phyloP scores from a whole-genome alignment of 2,113 vertebrate genomes.

The Sinocyclocheilus rhinocerous region DNA sequence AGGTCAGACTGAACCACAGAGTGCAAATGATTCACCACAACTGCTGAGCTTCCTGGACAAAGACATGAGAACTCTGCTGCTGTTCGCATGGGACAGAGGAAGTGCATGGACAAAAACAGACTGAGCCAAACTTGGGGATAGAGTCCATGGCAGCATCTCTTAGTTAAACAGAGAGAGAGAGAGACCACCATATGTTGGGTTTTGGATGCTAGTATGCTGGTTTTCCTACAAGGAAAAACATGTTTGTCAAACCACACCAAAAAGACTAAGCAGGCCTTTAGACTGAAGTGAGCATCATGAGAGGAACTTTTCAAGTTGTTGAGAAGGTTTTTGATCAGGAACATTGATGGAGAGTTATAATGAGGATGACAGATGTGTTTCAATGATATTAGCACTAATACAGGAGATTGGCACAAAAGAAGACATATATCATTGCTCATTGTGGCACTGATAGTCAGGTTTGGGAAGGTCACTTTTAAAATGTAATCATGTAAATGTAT shows the following conservation, averaged over 20 bases:
- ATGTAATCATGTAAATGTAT: no score
- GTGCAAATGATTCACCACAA: conserved; percentile 2
- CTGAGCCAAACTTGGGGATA: conserved; percentile 24
- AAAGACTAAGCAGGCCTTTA: neutral
- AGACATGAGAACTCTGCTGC: conserved; percentile 52
- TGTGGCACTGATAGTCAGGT: no score
- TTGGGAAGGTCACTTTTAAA: no score
- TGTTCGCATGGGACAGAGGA: conserved; percentile 65
- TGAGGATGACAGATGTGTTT: neutral
- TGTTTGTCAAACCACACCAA: neutral
- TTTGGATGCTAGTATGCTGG: neutral
- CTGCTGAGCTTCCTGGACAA: conserved; percentile 5
- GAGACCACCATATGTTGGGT: neutral
- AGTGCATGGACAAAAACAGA: conserved; percentile 43
- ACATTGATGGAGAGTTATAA: neutral
- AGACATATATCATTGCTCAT: no score
- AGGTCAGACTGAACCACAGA: conserved; percentile 32
- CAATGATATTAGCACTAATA: neutral
- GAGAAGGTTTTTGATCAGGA: neutral
- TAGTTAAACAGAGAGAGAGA: neutral
- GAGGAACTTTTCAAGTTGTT: neutral
- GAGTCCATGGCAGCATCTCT: neutral
- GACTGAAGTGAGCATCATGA: neutral
- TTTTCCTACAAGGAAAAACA: neutral
- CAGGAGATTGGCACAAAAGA: neutral